phyloP scores from a whole-genome alignment of 2,113 vertebrate species.

The Lasiurus cinereus region DNA sequence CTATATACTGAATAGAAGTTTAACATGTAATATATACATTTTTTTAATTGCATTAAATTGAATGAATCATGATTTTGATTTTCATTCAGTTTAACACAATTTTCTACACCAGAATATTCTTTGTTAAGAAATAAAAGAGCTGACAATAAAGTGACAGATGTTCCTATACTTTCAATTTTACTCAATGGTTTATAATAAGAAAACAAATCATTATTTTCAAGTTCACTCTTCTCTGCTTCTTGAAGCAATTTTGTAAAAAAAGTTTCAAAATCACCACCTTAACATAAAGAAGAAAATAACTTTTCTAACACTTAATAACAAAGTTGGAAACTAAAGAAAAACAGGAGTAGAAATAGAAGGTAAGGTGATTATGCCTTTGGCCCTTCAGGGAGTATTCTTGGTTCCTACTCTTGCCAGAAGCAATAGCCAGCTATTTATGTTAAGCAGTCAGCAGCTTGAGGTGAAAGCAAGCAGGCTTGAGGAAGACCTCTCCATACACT shows the following conservation, averaged over 20 bases:
- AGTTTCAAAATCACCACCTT: conserved; percentile 64
- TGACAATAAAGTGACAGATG: not conserved
- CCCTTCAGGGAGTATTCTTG: conserved; percentile 35
- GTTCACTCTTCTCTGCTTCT: conserved; percentile 57
- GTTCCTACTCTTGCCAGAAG: conserved; percentile 64
- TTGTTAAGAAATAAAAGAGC: conserved; percentile 13
- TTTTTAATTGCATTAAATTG: not conserved
- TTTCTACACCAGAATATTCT: not conserved
- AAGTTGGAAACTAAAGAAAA: conserved; percentile 66
- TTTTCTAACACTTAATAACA: conserved; percentile 70
- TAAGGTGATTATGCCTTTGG: conserved; percentile 55
- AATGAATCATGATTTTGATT: conserved; percentile 16
- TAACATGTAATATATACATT: not conserved
- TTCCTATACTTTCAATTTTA: conserved; percentile 39
- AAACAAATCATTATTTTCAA: conserved; percentile 62
- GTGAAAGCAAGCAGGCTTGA: conserved; percentile 30
- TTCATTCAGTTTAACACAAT: conserved; percentile 9
- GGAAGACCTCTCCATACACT: conserved; percentile 24
- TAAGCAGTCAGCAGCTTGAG: conserved; percentile 58
- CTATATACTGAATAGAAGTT: not conserved
- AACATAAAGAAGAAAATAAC: conserved; percentile 70
- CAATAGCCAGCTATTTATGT: conserved; percentile 59
- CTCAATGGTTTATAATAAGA: conserved; percentile 46
- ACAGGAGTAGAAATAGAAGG: conserved; percentile 44
- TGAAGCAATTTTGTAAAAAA: conserved; percentile 49